Conservation (phyloP, 2,797 vertebrate genomes). For the Buceros bicornis region DNA sequence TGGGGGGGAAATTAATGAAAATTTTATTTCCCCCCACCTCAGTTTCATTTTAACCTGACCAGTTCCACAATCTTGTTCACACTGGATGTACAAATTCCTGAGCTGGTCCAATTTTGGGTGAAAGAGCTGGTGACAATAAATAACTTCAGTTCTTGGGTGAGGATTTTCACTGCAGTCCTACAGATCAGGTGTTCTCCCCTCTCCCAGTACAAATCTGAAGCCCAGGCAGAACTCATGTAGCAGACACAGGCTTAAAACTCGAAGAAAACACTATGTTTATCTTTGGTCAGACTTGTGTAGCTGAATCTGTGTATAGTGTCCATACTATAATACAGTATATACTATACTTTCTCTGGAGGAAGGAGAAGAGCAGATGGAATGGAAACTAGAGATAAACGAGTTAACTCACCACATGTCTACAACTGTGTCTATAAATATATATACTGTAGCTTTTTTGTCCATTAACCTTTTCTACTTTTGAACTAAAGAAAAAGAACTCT, state of each 20-base stretch:
- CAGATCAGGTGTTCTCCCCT: not conserved
- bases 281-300: not conserved
- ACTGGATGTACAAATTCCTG: not conserved
- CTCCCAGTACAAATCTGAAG: accelerated
- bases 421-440: not conserved
- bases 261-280: not conserved
- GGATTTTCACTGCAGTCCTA: not conserved
- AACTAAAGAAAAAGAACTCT: not conserved
- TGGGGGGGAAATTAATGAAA: not conserved
- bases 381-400: not conserved
- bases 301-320: not conserved
- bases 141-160: not conserved
- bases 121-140: not conserved
- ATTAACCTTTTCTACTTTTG: not conserved
- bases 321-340: not conserved
- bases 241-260: not conserved
- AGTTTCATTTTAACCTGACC: not conserved
- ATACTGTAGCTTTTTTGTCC: not conserved
- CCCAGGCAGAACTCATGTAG: not conserved
- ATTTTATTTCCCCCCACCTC: not conserved
- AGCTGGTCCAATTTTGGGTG: not conserved
- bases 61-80: not conserved
- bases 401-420: not conserved
- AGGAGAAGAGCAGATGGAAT: not conserved
- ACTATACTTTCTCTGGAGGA: not conserved